Conservation (phyloP, 2,113 vertebrate genomes). For the Hemiscyllium ocellatum region DNA sequence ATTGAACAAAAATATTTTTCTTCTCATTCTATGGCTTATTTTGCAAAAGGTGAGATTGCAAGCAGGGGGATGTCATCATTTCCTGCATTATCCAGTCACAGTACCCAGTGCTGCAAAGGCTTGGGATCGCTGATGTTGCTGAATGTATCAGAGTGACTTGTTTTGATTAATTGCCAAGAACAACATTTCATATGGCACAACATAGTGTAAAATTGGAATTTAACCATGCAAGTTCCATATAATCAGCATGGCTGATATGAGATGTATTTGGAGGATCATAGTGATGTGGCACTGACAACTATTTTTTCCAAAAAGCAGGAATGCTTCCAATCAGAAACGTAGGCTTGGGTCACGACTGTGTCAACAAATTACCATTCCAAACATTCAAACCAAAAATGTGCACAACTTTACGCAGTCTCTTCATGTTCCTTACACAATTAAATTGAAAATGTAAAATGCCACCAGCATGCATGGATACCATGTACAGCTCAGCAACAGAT, state of each 20-base stretch:
- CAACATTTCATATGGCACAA: not conserved
- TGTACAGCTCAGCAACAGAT: no score
- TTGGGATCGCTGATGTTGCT: not conserved
- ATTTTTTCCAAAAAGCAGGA: not conserved
- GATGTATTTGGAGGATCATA: not conserved
- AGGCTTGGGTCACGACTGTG: no score
- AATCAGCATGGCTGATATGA: not conserved
- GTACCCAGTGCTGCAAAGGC: no score
- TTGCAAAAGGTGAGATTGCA: not conserved
- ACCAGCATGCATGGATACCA: no score
- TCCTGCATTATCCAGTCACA: not conserved
- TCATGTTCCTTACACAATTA: no score
- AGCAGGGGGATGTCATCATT: not conserved
- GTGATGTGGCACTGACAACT: not conserved
- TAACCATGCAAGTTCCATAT: not conserved
- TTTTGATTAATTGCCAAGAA: not conserved
- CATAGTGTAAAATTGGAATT: not conserved
- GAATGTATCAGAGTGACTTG: not conserved
- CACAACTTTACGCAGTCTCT: no score
- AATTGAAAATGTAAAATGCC: no score
- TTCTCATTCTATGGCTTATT: not conserved
- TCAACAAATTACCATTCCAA: no score
- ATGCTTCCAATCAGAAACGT: not conserved
- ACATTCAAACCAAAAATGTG: no score
- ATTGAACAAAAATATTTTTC: not conserved